Evolutionary conservation across 2,113 vertebrate genomes (phyloP).

Genomic region (Etia nguti): DNA sequence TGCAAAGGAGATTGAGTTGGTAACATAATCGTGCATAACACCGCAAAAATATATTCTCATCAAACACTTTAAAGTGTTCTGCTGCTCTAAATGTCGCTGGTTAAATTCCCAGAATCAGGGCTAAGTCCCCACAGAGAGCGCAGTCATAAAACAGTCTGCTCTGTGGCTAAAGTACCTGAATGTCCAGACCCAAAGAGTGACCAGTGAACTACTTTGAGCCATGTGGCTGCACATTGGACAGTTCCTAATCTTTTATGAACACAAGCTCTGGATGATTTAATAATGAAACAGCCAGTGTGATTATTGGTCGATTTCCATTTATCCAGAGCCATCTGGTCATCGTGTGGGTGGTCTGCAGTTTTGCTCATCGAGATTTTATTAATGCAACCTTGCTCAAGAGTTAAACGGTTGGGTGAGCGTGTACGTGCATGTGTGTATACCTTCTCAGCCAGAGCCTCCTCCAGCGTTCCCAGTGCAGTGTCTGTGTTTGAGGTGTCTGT

Average conservation of each 20-base stretch:
- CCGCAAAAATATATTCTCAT: constrained; percentile 16
- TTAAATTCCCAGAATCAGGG: constrained; percentile 31
- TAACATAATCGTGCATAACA: constrained; percentile 21
- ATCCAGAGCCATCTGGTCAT: constrained; percentile 26
- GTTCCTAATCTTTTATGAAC: background rate
- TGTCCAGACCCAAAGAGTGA: background rate
- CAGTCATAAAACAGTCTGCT: background rate
- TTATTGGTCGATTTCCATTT: constrained; percentile 44
- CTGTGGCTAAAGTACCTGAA: background rate
- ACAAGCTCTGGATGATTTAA: constrained; percentile 23
- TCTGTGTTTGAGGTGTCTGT: constrained; percentile 91
- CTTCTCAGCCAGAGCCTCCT: constrained; percentile 90
- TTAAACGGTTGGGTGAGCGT: constrained; percentile 28
- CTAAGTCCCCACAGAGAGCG: background rate
- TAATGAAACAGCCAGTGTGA: constrained; percentile 36
- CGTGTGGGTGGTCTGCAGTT: constrained; percentile 34
- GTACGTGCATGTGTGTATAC: constrained; percentile 54
- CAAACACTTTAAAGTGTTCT: constrained; percentile 6
- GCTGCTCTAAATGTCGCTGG: background rate
- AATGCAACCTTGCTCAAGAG: constrained; percentile 23
- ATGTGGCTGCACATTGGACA: background rate
- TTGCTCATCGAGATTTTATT: constrained; percentile 39
- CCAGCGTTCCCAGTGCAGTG: constrained; percentile 88
- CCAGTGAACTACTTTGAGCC: background rate
- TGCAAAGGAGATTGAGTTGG: background rate